Evolutionary conservation across 2,888 invertebrate genomes (phyloP).

Genomic region (Rotaria sp.): DNA sequence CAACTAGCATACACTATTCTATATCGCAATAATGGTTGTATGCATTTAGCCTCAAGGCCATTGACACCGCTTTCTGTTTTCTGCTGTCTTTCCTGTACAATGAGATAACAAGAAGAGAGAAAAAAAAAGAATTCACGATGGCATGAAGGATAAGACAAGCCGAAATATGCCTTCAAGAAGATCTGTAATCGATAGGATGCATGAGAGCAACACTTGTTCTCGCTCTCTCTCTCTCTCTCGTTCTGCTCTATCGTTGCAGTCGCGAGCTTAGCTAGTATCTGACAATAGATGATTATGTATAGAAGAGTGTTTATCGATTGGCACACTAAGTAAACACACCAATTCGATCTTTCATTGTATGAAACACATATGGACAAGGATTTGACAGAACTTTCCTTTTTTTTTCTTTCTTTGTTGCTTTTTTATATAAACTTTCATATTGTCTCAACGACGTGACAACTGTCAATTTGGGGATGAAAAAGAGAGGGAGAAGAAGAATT

Average conservation of each 20-base stretch:
- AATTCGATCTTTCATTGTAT: neutral
- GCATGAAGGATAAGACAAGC: constrained; percentile 12
- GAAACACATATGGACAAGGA: neutral
- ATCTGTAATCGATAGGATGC: neutral
- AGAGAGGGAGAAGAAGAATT: neutral
- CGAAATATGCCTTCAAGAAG: neutral
- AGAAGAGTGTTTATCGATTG: neutral
- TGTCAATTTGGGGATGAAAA: neutral
- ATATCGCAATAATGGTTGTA: neutral
- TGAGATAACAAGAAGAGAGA: constrained; percentile 2
- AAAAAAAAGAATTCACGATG: neutral
- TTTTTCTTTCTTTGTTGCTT: neutral
- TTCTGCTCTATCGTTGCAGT: neutral
- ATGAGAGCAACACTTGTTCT: constrained; percentile 8
- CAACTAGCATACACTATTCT: neutral
- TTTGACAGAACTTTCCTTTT: neutral
- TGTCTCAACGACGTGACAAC: neutral
- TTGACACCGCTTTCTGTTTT: neutral
- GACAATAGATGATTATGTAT: neutral
- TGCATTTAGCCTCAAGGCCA: neutral
- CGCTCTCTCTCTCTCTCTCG: neutral
- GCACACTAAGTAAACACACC: neutral
- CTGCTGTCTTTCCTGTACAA: neutral
- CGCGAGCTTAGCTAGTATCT: neutral
- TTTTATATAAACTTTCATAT: neutral